Base-by-base conservation (phyloP, 2,113 vertebrate genomes). In the Cryptoleucopteryx plumbea region DNA sequence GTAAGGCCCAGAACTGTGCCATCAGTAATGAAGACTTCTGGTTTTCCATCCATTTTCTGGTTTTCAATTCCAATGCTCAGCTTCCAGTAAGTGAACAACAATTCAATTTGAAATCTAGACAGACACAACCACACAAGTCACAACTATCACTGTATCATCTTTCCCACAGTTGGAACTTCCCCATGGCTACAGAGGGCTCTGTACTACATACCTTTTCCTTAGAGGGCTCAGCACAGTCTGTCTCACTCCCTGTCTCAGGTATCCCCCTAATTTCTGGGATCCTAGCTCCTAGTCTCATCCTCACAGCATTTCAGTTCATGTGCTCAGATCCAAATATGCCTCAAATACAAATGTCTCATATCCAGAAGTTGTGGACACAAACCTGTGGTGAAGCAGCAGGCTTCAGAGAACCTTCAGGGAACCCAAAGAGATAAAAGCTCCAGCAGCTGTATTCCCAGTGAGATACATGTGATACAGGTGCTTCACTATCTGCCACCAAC, bases 151-250 rank as follows among this genome's bases (percentile, higher is more conserved):
- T 13, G 12, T 7, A 61, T 10, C 11, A n/a, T 16, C 29, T 13
- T 32, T 42, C 52, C 42, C 0, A 0, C 31, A 50, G 3, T 1
- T 22, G 48, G 45, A 53, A 27, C 23, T 34, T 58, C 31, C 19
- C 31, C 40, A 5, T 6, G 20, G 52, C 63, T 25, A 6, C 10
- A 31, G 48, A 7, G 13, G 38, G 25, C 45, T 80, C 52, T 47
- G 25, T 38, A 62, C 20, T 40, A 26, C 26, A 9, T 7, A 21
- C 5, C 19, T 43, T 61, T 40, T 56, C 43, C n/a, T 65, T 16
- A n/a, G 14, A 16, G 20, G 34, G 61, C 22, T 81, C 26, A 56
- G 82, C 11, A 67, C 27, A 62, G 20, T 6, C 10, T 36, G 48
- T 26, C 45, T 79, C 23, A 20, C 10, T 67, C 56, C 17, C 45